These are phyloP conservation scores for Manduca sexta DNA, from an alignment of 1,140 invertebrate species.

Conservation along the genomic window DNA sequence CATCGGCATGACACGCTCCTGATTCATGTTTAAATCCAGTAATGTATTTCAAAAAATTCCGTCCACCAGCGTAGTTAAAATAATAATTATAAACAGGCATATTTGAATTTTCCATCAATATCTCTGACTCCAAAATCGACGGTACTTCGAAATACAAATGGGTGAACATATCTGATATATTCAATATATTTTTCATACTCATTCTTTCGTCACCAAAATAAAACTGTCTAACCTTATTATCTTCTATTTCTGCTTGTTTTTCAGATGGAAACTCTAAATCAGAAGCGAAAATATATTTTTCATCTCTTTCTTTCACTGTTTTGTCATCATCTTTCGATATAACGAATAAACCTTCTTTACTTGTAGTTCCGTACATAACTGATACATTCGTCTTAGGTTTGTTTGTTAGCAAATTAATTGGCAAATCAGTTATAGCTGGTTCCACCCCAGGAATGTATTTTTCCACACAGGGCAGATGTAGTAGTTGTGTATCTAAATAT, in stretches of 20 bases:
- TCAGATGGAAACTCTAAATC: constrained; percentile 46
- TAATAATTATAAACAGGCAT: constrained; percentile 49
- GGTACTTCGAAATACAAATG: constrained; percentile 56
- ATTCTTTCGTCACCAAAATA: constrained; percentile 51
- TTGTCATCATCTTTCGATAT: constrained; percentile 34
- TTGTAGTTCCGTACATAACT: constrained; percentile 45
- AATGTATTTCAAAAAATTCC: constrained; percentile 44
- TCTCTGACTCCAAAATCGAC: constrained; percentile 41
- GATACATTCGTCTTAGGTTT: constrained; percentile 44
- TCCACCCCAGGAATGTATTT: constrained; percentile 38
- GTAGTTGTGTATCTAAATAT: constrained; percentile 49
- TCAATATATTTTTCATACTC: constrained; percentile 29
- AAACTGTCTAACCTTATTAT: constrained; percentile 29
- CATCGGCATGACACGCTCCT: constrained; percentile 58
- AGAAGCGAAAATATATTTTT: constrained; percentile 47
- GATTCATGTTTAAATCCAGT: constrained; percentile 23
- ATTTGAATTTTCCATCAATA: constrained; percentile 20
- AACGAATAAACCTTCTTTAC: constrained; percentile 53
- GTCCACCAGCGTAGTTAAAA: constrained; percentile 45
- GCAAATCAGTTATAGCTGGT: constrained; percentile 45
- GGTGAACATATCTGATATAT: constrained; percentile 43
- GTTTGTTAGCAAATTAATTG: constrained; percentile 40
- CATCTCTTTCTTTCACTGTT: constrained; percentile 35
- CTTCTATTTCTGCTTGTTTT: constrained; percentile 30
- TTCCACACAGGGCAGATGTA: constrained; percentile 56